Evolutionary conservation across 2,797 vertebrate species (phyloP).

Genomic region (Sylvia borin): DNA sequence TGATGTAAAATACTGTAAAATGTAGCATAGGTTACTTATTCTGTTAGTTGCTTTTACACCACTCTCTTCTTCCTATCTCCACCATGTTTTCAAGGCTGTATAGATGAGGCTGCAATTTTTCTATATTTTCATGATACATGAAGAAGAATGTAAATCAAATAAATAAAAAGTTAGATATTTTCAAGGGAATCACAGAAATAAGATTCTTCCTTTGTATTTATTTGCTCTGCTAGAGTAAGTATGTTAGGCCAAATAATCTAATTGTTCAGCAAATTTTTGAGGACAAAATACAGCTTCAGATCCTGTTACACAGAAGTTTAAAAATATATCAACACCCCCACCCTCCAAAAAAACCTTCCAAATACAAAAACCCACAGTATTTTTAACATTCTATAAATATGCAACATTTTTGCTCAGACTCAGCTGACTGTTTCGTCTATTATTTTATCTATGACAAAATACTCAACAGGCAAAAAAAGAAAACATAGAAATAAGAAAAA

Average conservation of each 20-base stretch:
- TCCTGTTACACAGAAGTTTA: not conserved
- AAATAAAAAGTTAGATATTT: not conserved
- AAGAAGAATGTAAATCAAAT: not conserved
- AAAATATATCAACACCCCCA: not conserved
- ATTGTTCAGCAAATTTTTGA: not conserved
- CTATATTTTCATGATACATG: not conserved
- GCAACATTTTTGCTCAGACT: not conserved
- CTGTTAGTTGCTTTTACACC: not conserved
- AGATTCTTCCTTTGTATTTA: not conserved
- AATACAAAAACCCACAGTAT: rapidly evolving
- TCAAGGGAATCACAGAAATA: not conserved
- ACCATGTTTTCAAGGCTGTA: not conserved
- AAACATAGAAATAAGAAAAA: not conserved
- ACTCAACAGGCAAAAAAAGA: not conserved
- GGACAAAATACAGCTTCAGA: not conserved
- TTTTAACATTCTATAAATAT: not conserved
- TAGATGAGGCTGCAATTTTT: not conserved
- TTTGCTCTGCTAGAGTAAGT: not conserved
- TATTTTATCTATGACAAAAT: not conserved
- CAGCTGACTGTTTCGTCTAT: not conserved
- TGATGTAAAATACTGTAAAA: not conserved
- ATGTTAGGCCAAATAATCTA: not conserved
- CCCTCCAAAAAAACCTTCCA: rapidly evolving
- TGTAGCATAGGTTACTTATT: not conserved
- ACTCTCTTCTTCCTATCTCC: not conserved